These are phyloP conservation scores for Ia io DNA, from an alignment of 2,113 vertebrate genomes.

Conservation along the genomic window DNA sequence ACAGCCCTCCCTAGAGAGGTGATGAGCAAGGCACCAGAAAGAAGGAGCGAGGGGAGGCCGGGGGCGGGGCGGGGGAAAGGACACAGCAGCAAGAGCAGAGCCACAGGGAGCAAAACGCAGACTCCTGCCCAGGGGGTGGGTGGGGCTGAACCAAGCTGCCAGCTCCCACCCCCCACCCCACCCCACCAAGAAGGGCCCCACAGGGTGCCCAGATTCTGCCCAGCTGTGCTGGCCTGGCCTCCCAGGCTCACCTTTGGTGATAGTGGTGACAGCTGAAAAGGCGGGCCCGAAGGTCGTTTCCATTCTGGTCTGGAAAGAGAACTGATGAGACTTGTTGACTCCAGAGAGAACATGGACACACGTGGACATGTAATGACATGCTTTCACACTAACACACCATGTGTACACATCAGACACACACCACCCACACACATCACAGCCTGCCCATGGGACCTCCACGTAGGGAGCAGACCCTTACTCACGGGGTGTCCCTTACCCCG, in stretches of 20 bases:
- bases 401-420: rapidly evolving
- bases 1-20: not conserved
- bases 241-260: slow-evolving; percentile 90
- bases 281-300: slow-evolving; percentile 94
- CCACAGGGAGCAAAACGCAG: not conserved
- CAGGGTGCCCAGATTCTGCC: not conserved
- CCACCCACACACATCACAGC: not conserved
- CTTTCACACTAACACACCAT: not conserved
- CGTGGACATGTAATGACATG: rapidly evolving
- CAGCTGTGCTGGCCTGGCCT: not conserved
- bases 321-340: not conserved
- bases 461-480: rapidly evolving
- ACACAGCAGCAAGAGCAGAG: no score
- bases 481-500: slow-evolving; percentile 81
- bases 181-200: not conserved
- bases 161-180: no score
- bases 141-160: not conserved
- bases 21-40: not conserved
- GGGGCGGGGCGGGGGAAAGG: not conserved
- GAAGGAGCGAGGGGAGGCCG: not conserved
- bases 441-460: not conserved
- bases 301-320: slow-evolving; percentile 90
- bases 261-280: slow-evolving; percentile 91
- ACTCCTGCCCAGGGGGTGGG: not conserved
- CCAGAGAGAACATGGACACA: not conserved